These are phyloP conservation scores for Hippocampus comes DNA, from an alignment of 2,113 vertebrate genomes.

Conservation along the genomic window DNA sequence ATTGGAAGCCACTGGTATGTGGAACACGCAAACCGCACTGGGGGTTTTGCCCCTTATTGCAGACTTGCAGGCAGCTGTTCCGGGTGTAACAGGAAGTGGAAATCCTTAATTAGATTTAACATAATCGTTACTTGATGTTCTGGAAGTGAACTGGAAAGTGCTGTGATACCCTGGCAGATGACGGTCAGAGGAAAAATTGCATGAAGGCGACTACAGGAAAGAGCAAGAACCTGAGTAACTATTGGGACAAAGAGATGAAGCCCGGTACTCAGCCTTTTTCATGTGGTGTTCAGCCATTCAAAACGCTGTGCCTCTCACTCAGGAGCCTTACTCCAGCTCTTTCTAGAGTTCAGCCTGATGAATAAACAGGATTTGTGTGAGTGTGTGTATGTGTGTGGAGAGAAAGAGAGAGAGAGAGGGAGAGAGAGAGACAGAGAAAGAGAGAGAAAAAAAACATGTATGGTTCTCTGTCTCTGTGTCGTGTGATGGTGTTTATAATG, in stretches of 20 bases:
- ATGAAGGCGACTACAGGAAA: slow-evolving; percentile 10
- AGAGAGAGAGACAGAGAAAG: slow-evolving; percentile 9
- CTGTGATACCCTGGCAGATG: slow-evolving; percentile 53
- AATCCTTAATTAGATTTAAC: slow-evolving; percentile 61
- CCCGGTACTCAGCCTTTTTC: slow-evolving; percentile 65
- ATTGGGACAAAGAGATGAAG: slow-evolving; percentile 59
- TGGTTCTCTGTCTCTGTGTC: background rate
- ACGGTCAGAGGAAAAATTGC: slow-evolving; percentile 45
- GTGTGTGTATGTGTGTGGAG: slow-evolving; percentile 8
- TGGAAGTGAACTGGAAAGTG: slow-evolving; percentile 45
- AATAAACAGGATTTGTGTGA: slow-evolving; percentile 59
- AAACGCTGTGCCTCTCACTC: slow-evolving; percentile 64
- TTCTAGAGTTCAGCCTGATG: slow-evolving; percentile 56
- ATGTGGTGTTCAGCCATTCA: slow-evolving; percentile 66
- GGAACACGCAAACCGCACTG: slow-evolving; percentile 54
- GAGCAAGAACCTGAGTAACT: slow-evolving; percentile 42
- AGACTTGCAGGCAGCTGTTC: slow-evolving; percentile 59
- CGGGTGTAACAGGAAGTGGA: slow-evolving; percentile 53
- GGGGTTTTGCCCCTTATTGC: slow-evolving; percentile 49
- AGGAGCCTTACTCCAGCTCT: slow-evolving; percentile 55
- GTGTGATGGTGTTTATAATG: slow-evolving; percentile 36
- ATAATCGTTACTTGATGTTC: slow-evolving; percentile 39
- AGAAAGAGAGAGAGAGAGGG: background rate
- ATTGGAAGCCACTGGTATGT: slow-evolving; percentile 64
- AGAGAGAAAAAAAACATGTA: background rate